These are phyloP conservation scores for Telmatherina bonti DNA, from an alignment of 2,797 vertebrate genomes.

Conservation along the genomic window DNA sequence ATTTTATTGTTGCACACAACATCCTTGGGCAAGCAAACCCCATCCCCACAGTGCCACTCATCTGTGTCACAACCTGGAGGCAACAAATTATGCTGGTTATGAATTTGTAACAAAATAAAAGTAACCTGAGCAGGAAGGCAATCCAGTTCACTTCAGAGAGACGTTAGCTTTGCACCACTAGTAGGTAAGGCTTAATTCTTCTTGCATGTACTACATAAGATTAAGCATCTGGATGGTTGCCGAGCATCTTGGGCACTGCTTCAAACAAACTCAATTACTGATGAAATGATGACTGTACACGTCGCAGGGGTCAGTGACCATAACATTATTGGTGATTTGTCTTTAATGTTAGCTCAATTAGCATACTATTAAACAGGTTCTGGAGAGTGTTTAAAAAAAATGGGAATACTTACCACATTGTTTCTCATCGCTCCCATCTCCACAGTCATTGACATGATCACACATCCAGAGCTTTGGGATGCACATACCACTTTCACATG, in stretches of 20 bases:
- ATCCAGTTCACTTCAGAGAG: constrained; percentile 7
- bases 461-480: constrained; percentile 81
- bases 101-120: constrained; percentile 14
- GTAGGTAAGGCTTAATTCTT: constrained; percentile 29
- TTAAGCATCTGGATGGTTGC: constrained; percentile 43
- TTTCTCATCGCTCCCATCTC: constrained; percentile 83
- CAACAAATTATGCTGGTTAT: constrained; percentile 6
- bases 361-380: constrained; percentile 48
- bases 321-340: constrained; percentile 54
- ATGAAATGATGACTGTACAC: constrained; percentile 55
- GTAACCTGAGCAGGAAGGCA: constrained; percentile 19
- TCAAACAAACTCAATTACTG: constrained; percentile 64
- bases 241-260: constrained; percentile 54
- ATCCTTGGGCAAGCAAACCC: constrained; percentile 74
- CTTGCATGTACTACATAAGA: constrained; percentile 43
- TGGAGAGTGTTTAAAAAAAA: constrained; percentile 6
- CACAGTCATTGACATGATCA: constrained; percentile 84
- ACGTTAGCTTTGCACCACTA: constrained; percentile 24
- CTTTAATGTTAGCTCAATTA: constrained; percentile 67
- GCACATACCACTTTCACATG: constrained; percentile 80
- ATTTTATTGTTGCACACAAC: constrained; percentile 75
- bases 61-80: constrained; percentile 73
- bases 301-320: constrained; percentile 49
- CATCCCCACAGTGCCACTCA: constrained; percentile 77
- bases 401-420: constrained; percentile 76